phyloP scores from a whole-genome alignment of 2,888 invertebrate species.

The Drosophila tripunctata region DNA sequence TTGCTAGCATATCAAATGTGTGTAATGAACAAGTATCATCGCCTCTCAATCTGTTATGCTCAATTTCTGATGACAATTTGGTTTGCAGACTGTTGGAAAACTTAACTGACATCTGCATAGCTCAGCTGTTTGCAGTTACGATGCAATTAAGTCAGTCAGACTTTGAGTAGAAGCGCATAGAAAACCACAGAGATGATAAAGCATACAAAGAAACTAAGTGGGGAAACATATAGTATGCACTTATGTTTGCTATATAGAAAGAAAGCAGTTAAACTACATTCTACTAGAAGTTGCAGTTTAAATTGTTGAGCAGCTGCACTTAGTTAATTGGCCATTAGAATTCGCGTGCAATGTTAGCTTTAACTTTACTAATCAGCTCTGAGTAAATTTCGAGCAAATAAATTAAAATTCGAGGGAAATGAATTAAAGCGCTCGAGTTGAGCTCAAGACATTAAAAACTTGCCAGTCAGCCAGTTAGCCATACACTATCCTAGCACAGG shows the following conservation, averaged over 20 bases:
- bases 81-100: constrained; percentile 11
- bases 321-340: constrained; percentile 62
- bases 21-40: constrained; percentile 4
- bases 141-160: constrained; percentile 45
- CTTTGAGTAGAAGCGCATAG: background rate
- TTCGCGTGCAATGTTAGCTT: constrained; percentile 42
- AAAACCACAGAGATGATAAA: constrained; percentile 21
- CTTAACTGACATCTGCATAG: constrained; percentile 22
- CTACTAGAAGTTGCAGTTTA: constrained; percentile 5
- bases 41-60: constrained; percentile 9
- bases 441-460: constrained; percentile 18
- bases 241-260: no score
- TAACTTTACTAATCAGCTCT: constrained; percentile 57
- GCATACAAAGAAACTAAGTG: constrained; percentile 1
- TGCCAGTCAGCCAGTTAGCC: constrained; percentile 11
- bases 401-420: constrained; percentile 55
- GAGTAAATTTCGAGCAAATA: constrained; percentile 47
- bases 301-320: constrained; percentile 47
- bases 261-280: constrained; percentile 5
- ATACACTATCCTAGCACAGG: constrained; percentile 7
- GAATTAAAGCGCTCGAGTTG: constrained; percentile 48
- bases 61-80: constrained; percentile 30
- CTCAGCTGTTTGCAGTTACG: constrained; percentile 19
- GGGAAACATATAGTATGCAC: background rate
- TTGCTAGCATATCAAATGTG: background rate